Base-by-base conservation (phyloP, 2,888 invertebrate genomes). In the Oligia strigilis region DNA sequence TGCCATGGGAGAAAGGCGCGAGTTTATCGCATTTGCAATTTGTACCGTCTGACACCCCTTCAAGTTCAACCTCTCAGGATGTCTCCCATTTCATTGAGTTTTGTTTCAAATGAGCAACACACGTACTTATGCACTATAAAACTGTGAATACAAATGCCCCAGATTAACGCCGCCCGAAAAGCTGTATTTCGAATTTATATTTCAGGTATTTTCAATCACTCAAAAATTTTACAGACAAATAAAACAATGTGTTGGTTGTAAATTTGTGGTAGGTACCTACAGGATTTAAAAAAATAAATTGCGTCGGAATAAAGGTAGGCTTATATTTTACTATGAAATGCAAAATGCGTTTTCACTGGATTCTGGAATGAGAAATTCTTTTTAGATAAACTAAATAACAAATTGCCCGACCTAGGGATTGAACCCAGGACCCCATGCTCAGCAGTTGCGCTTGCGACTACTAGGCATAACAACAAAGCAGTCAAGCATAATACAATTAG, bases 1-100 rank as follows among this genome's bases (percentile, higher is more conserved):
- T 36, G 52, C 52, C 8, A 23, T 14, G 19, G 29, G 29, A 23
- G 0, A 23, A 52, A 52, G 23, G 36, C 23, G 23, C 36, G 8
- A 40, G 2, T 55, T 9, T 58, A 40, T 55, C 23, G 23, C 19
- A 76, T 46, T 29, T 64, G 36, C 64, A 67, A 55, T 60, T 84
- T 77, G 5, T 29, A 52, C 14, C 14, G 55, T 40, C 46, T 74
- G 73, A 64, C 75, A 78, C 62, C 71, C 55, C 43, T 77, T 75
- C 49, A 64, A 49, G 58, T 55, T n/a, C 5, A 40, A 62, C 64
- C 81, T 80, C 86, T 17, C 13, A 69, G 67, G 80, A 72, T n/a
- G 29, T 60, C 78, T 77, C 60, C 64, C 13, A 83, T 82, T 83
- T 80, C 87, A 81, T 73, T 64, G 71, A 74, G 43, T 60, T 76